These are phyloP conservation scores for Promerops cafer DNA, from an alignment of 2,113 vertebrate species.

Conservation along the genomic window DNA sequence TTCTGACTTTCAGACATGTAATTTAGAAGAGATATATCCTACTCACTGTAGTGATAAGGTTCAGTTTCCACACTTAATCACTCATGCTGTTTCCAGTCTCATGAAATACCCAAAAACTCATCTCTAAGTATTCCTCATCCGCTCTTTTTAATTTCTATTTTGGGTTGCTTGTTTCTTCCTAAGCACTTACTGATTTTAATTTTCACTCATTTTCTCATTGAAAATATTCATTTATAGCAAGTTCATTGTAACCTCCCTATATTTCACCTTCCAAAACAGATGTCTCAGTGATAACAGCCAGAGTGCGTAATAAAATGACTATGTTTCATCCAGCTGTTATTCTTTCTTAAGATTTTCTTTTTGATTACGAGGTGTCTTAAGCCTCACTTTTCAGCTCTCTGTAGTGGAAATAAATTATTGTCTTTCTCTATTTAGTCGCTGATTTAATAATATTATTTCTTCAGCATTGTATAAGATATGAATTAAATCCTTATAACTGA, in stretches of 20 bases:
- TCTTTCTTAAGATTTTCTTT: neutral
- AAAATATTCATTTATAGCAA: neutral
- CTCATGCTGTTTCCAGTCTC: neutral
- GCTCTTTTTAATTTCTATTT: neutral
- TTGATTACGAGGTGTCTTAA: neutral
- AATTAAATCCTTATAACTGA: neutral
- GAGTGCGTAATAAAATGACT: neutral
- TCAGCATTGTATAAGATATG: neutral
- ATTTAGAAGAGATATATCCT: conserved; percentile 13
- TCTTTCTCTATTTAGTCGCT: neutral
- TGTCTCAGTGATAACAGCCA: neutral
- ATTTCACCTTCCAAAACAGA: neutral
- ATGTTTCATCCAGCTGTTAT: neutral
- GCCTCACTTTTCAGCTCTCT: neutral
- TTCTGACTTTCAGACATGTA: conserved; percentile 11
- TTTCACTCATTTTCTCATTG: neutral
- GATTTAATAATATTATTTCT: neutral
- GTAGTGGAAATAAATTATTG: neutral
- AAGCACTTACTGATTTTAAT: neutral
- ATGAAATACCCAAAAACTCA: neutral
- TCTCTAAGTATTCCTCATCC: neutral
- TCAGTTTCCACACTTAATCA: conserved; percentile 24
- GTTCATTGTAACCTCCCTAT: neutral
- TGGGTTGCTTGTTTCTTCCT: neutral
- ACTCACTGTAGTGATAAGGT: neutral